These are phyloP conservation scores for Phenganax subtilis DNA, from an alignment of 92 coral and sea anemone species.

Conservation along the genomic window DNA sequence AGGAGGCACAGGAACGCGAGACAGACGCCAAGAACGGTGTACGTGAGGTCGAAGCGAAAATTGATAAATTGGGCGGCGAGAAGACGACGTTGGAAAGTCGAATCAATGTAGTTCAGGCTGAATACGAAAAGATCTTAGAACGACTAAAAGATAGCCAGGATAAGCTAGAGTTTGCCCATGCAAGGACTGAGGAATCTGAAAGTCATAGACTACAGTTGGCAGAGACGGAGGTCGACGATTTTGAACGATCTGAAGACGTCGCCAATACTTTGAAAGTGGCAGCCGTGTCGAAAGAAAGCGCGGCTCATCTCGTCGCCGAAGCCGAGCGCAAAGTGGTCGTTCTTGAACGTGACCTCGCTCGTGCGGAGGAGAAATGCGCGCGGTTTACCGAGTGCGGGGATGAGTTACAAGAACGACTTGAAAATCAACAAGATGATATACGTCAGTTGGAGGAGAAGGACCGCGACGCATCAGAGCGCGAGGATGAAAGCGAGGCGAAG, in stretches of 20 bases:
- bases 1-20: conserved; percentile 47
- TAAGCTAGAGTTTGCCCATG: conserved; percentile 11
- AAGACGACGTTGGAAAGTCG: conserved; percentile 41
- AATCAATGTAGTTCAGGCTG: conserved; percentile 33
- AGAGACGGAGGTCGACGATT: conserved; percentile 43
- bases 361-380: conserved; percentile 25
- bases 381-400: conserved; percentile 2
- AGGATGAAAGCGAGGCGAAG: conserved; percentile 38
- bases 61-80: conserved; percentile 39
- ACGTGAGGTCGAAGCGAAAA: conserved; percentile 24
- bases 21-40: conserved; percentile 33
- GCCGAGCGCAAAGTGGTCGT: conserved; percentile 47
- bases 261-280: conserved; percentile 35
- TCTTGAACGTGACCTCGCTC: conserved; percentile 34
- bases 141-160: conserved; percentile 8
- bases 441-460: conserved; percentile 45
- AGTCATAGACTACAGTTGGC: conserved; percentile 31
- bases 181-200: conserved; percentile 36
- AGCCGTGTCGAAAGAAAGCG: conserved; percentile 3
- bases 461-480: conserved; percentile 44
- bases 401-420: conserved; percentile 31
- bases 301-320: conserved; percentile 30
- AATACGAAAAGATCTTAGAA: conserved; percentile 21
- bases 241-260: conserved; percentile 31
- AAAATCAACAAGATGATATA: conserved; percentile 4